Evolutionary conservation across 1,140 invertebrate species (phyloP).

Genomic region (Heliconius himera): DNA sequence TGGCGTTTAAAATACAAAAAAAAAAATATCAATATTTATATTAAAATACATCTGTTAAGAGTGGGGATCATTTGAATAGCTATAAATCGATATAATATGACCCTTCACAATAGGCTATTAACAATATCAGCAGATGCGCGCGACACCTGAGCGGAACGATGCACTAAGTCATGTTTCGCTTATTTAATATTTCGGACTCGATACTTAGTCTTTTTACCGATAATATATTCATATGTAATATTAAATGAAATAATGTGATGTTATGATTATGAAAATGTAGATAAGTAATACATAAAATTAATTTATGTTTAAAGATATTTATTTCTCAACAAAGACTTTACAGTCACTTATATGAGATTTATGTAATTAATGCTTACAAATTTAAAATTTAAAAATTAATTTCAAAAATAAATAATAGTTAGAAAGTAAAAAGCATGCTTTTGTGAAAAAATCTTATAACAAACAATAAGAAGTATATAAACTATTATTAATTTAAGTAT

Average conservation of each 20-base stretch:
- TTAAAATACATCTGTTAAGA: conserved; percentile 38
- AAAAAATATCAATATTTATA: conserved; percentile 16
- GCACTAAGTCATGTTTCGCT: conserved; percentile 16
- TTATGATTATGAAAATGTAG: background rate
- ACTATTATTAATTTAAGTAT: too few relatives aligned
- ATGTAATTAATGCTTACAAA: too few relatives aligned
- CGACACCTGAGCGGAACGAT: conserved; percentile 39
- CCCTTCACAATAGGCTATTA: conserved; percentile 33
- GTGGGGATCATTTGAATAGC: conserved; percentile 31
- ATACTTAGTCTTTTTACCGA: conserved; percentile 3
- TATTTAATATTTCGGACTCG: conserved; percentile 11
- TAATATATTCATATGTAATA: background rate
- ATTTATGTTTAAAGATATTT: too few relatives aligned
- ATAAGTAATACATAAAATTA: background rate
- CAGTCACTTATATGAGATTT: too few relatives aligned
- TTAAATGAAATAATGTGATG: background rate
- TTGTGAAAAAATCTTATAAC: too few relatives aligned
- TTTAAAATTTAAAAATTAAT: too few relatives aligned
- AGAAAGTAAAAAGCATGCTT: too few relatives aligned
- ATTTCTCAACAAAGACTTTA: too few relatives aligned
- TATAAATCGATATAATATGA: conserved; percentile 41
- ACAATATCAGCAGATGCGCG: conserved; percentile 35
- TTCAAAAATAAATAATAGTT: too few relatives aligned
- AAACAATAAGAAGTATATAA: too few relatives aligned
- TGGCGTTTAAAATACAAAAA: background rate